These are phyloP conservation scores for Phrynosoma platyrhinos DNA, from an alignment of 2,113 vertebrate genomes.

Conservation along the genomic window DNA sequence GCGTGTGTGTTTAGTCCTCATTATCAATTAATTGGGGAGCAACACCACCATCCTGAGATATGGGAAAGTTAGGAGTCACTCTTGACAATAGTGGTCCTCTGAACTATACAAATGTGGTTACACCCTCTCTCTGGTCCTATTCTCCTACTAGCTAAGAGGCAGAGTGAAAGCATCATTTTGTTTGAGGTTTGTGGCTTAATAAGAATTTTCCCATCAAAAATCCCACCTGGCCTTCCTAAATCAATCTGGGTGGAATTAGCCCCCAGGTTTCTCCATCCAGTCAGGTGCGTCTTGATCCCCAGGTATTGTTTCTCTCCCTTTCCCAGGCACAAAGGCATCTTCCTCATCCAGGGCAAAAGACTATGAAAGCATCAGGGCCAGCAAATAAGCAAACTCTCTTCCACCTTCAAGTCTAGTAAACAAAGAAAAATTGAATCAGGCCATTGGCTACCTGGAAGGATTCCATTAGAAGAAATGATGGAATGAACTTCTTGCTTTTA, in stretches of 20 bases:
- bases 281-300: slow-evolving; percentile 20
- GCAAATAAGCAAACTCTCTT: neutral
- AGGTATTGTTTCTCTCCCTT: neutral
- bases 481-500: neutral
- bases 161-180: neutral
- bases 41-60: neutral
- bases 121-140: neutral
- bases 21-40: neutral
- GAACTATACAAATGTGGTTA: neutral
- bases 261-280: neutral
- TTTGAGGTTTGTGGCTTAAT: neutral
- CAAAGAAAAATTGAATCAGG: neutral
- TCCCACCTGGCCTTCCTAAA: slow-evolving; percentile 24
- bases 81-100: neutral
- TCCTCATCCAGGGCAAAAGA: neutral
- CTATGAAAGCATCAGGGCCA: neutral
- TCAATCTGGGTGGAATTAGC: neutral
- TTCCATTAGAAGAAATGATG: neutral
- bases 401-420: neutral
- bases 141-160: neutral
- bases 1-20: no score
- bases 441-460: neutral
- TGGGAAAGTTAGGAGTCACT: neutral
- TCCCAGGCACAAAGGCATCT: neutral
- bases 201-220: neutral